Evolutionary conservation across 2,888 invertebrate species (phyloP), one percentile per base, ranked within the genome.

Genomic region (Epistrophe eligans): DNA sequence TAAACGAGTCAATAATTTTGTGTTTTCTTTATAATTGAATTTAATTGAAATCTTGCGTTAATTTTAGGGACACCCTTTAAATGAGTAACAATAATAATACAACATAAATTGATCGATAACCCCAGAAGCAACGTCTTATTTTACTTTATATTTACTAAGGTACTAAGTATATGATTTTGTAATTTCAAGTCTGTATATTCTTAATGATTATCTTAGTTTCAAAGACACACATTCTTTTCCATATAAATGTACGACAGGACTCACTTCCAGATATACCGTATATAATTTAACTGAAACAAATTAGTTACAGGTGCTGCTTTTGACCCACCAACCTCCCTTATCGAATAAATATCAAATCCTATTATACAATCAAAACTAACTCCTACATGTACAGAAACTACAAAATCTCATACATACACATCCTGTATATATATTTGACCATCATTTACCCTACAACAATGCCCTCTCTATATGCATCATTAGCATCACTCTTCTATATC

Each of bases 351-450:
- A 40, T 10, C 55, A 55, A 55, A 38, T 38, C 55, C 38, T 28
- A 55, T 40, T 52, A 66, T 48, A 70, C 24, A 70, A 70, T 70
- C 52, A 70, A 70, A 70, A 40, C 52, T 70, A 70, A 55, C 70
- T 55, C 40, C 62, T n/a, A 13, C 17, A 0, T n/a, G 0, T 45
- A 11, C 24, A 24, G 19, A 50, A 10, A 17, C 11, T 11, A 13
- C 7, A 55, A 15, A 15, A 8, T 28, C 24, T 55, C 28, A 3
- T 8, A 17, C 4, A 35, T 7, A 35, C 32, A 24, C 32, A 24
- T 24, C 24, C 24, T 24, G 3, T 24, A 24, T 24, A 35, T 9
- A 13, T n/a, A 55, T 55, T 70, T 70, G 40, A 52, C 52, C 52
- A 70, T 55, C 52, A 70, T 70, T 70, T 70, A 70, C 40, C 40